Evolutionary conservation across 2,113 vertebrate genomes (phyloP).

Genomic region (Dissostichus mawsoni): DNA sequence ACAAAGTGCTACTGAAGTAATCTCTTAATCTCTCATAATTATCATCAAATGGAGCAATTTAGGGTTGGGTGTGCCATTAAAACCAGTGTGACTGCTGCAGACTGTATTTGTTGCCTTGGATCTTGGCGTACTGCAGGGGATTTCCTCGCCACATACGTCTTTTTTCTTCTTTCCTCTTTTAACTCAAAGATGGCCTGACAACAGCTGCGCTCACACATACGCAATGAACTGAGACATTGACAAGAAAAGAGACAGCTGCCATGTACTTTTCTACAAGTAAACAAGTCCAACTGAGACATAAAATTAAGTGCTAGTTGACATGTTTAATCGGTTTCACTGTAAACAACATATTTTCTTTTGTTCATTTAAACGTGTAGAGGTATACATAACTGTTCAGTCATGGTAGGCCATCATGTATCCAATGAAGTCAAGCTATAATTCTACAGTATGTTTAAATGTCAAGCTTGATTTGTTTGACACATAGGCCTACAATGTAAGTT

Average conservation of each 20-base stretch:
- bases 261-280: conserved; percentile 9
- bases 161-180: conserved; percentile 85
- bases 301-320: neutral
- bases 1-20: conserved; percentile 36
- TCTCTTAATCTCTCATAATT: conserved; percentile 61
- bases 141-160: conserved; percentile 82
- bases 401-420: neutral
- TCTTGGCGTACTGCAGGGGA: conserved; percentile 83
- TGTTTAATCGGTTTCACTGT: neutral
- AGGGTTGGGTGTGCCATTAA: conserved; percentile 64
- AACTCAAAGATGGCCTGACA: conserved; percentile 81
- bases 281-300: conserved; percentile 10
- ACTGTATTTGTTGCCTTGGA: conserved; percentile 74
- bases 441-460: neutral
- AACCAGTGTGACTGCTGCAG: conserved; percentile 56
- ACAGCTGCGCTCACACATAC: conserved; percentile 78
- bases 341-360: neutral
- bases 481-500: neutral
- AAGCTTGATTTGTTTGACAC: neutral
- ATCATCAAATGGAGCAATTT: conserved; percentile 67
- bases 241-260: conserved; percentile 51
- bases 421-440: neutral
- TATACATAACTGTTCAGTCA: neutral
- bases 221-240: conserved; percentile 61
- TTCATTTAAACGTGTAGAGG: neutral